phyloP scores from a whole-genome alignment of 2,888 invertebrate genomes.

The Halocaridina rubra region DNA sequence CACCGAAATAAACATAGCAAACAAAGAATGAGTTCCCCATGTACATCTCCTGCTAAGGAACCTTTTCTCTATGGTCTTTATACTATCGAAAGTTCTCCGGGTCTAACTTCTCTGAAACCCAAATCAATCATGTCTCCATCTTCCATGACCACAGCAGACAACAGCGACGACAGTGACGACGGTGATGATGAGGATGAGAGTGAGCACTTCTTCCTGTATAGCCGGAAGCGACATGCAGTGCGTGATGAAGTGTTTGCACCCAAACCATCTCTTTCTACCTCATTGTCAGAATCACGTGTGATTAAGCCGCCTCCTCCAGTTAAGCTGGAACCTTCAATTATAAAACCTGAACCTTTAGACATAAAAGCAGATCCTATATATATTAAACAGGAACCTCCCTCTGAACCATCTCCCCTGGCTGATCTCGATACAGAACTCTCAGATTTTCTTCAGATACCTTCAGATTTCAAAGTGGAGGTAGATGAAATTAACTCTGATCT shows the following conservation, averaged over 20 bases:
- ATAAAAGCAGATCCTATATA: slow-evolving; percentile 57
- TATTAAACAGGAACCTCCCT: slow-evolving; percentile 59
- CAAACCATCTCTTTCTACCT: slow-evolving; percentile 34
- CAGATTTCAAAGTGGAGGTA: slow-evolving; percentile 62
- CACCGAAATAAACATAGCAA: slow-evolving; percentile 46
- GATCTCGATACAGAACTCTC: slow-evolving; percentile 54
- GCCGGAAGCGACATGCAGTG: slow-evolving; percentile 38
- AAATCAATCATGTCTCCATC: slow-evolving; percentile 41
- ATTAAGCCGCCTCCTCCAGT: slow-evolving; percentile 22
- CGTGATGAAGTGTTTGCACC: slow-evolving; percentile 50
- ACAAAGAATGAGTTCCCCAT: slow-evolving; percentile 34
- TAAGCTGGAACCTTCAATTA: not conserved
- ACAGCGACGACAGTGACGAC: slow-evolving; percentile 34
- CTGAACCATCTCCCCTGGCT: slow-evolving; percentile 40
- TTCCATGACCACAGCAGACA: slow-evolving; percentile 25
- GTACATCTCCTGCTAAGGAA: slow-evolving; percentile 49
- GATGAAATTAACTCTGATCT: slow-evolving; percentile 62
- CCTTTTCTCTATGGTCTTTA: slow-evolving; percentile 56
- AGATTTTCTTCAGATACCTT: slow-evolving; percentile 55
- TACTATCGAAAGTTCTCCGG: slow-evolving; percentile 56
- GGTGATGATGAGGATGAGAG: slow-evolving; percentile 23
- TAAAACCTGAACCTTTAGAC: not conserved
- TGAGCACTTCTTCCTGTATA: slow-evolving; percentile 49
- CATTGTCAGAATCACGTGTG: slow-evolving; percentile 31
- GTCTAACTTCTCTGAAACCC: slow-evolving; percentile 47